Evolutionary conservation across 2,888 invertebrate species (phyloP).

Genomic region (Hipparchia sbordonii): DNA sequence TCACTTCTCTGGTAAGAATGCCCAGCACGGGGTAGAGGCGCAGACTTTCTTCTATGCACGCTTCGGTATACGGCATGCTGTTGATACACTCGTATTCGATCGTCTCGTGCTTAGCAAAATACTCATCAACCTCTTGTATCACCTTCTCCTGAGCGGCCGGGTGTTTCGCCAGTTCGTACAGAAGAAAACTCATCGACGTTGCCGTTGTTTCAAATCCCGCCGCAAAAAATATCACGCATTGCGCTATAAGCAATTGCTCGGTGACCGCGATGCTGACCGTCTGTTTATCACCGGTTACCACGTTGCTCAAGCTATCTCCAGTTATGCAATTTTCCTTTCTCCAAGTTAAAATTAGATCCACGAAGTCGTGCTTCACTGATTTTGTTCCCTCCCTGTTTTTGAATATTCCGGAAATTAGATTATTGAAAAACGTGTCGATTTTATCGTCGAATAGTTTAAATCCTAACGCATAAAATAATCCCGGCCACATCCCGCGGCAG

Average conservation of each 20-base stretch:
- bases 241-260: slow-evolving; percentile 2
- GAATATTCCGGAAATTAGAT: neutral
- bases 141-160: neutral
- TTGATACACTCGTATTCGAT: neutral
- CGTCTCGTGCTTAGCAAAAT: slow-evolving; percentile 3
- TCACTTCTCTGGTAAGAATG: neutral
- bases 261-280: neutral
- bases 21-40: neutral
- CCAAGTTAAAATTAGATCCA: slow-evolving; percentile 5
- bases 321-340: neutral
- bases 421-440: neutral
- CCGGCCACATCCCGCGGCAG: slow-evolving; percentile 4
- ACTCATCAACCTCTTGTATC: slow-evolving; percentile 9
- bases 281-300: neutral
- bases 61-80: slow-evolving; percentile 1
- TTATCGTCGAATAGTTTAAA: neutral
- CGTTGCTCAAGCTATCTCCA: neutral
- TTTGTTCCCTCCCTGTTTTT: neutral
- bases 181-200: neutral
- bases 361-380: neutral
- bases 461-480: slow-evolving; percentile 5
- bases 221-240: neutral
- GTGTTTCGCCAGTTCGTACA: slow-evolving; percentile 8
- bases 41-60: slow-evolving; percentile 3
- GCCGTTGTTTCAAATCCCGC: slow-evolving; percentile 8